Percentiles rank a stretch among this genome's conserved stretches.
Evolutionary conservation across 2,888 invertebrate species (phyloP).

Genomic region (Caenorhabditis sp.): DNA sequence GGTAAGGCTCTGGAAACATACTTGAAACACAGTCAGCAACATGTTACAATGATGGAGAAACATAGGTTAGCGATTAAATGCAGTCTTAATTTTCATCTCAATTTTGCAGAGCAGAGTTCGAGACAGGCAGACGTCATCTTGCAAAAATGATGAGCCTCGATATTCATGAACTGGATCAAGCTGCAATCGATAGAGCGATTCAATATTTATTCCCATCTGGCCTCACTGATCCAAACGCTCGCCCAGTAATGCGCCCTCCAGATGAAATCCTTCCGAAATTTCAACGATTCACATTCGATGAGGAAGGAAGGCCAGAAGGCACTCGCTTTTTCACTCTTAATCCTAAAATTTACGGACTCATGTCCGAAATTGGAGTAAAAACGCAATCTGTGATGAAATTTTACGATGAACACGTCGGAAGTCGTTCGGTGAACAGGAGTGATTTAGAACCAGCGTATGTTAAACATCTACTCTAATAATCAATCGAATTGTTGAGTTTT

Average conservation of each 20-base stretch:
- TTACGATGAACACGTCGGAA: conserved; percentile 71
- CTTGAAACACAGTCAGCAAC: conserved; percentile 82
- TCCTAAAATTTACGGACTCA: conserved; percentile 90
- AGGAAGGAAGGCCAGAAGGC: conserved; percentile 93
- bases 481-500: conserved; percentile 1
- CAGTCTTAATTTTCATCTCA: neutral
- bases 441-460: conserved; percentile 69
- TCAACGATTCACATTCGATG: conserved; percentile 83
- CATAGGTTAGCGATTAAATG: conserved; percentile 60
- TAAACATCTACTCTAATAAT: neutral
- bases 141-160: conserved; percentile 99
- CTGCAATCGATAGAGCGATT: conserved; percentile 93
- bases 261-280: conserved; percentile 86
- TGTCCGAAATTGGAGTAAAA: conserved; percentile 86
- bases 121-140: conserved; percentile 94
- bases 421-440: conserved; percentile 36
- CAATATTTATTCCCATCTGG: conserved; percentile 97
- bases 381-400: conserved; percentile 72
- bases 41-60: conserved; percentile 74
- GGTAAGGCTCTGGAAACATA: conserved; percentile 78
- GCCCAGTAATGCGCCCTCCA: conserved; percentile 94
- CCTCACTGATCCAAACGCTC: conserved; percentile 90
- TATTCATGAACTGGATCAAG: conserved; percentile 90
- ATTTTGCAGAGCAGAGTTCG: conserved; percentile 87
- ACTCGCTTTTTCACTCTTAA: conserved; percentile 93